phyloP scores from a whole-genome alignment of 1,140 invertebrate genomes.

The Pseudomyrmex flavicornis region DNA sequence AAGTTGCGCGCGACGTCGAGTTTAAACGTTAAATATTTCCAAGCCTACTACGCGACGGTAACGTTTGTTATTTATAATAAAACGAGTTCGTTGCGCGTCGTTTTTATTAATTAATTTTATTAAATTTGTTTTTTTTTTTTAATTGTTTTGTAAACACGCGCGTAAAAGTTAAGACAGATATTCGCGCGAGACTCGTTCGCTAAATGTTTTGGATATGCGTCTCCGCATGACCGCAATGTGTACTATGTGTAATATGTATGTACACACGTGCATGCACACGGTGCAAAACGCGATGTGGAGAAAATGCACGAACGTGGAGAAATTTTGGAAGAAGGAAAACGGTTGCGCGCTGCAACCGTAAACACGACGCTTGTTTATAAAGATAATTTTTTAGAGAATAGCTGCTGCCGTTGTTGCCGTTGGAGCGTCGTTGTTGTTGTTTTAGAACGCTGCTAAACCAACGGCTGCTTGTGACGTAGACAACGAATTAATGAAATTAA shows the following conservation, averaged over 20 bases:
- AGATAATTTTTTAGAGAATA: constrained; percentile 55
- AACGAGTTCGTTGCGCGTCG: not conserved
- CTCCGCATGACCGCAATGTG: not conserved
- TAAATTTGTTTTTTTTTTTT: not conserved
- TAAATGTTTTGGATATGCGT: constrained; percentile 21
- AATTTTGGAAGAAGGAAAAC: not conserved
- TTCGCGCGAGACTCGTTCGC: not conserved
- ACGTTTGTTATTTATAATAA: too few relatives aligned
- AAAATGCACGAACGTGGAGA: constrained; percentile 9
- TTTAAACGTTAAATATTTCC: not conserved
- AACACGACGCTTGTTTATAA: constrained; percentile 62
- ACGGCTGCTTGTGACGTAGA: constrained; percentile 47
- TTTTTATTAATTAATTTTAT: not conserved
- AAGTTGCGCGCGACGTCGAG: constrained; percentile 1
- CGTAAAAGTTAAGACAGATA: too few relatives aligned
- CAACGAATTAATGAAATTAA: constrained; percentile 42
- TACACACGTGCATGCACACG: constrained; percentile 31
- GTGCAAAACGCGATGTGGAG: constrained; percentile 31
- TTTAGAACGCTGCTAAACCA: constrained; percentile 20
- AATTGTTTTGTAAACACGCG: too few relatives aligned
- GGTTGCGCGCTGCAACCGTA: constrained; percentile 46
- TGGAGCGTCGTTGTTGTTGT: constrained; percentile 39
- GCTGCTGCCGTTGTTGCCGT: constrained; percentile 27
- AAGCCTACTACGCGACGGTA: not conserved
- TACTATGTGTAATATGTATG: not conserved